A percentile compares a stretch with the other conserved stretches of the same genome.
phyloP scores from a whole-genome alignment of 2,797 vertebrate genomes.

The Psittacula echo region DNA sequence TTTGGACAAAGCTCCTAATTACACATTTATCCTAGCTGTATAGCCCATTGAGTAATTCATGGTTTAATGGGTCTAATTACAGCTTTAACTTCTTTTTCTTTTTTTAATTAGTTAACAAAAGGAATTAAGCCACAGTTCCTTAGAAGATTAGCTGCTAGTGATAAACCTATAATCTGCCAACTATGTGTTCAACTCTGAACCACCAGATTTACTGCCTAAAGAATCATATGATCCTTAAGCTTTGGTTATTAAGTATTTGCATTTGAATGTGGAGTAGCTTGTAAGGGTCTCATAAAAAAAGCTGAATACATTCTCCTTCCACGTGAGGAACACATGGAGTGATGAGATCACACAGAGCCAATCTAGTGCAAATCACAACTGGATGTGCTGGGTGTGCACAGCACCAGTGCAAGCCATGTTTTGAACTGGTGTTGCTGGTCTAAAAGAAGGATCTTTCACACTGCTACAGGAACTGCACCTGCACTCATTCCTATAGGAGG shows the following conservation, averaged over 20 bases:
- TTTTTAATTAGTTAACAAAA: slow-evolving; percentile 63
- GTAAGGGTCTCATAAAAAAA: neutral
- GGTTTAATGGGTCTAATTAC: slow-evolving; percentile 46
- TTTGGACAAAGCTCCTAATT: slow-evolving; percentile 38
- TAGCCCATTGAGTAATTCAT: neutral
- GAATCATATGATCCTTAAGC: slow-evolving; percentile 64
- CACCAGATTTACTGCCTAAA: slow-evolving; percentile 29
- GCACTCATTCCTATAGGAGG: neutral
- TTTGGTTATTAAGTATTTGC: slow-evolving; percentile 24
- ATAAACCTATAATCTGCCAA: slow-evolving; percentile 69
- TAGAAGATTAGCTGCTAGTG: slow-evolving; percentile 37
- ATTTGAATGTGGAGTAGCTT: slow-evolving; percentile 6
- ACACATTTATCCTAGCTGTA: neutral
- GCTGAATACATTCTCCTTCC: neutral
- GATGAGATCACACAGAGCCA: neutral
- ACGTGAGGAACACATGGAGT: neutral
- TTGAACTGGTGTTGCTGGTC: neutral
- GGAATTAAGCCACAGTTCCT: slow-evolving; percentile 46
- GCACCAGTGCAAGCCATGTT: neutral
- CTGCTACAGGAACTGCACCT: neutral
- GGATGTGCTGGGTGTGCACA: neutral
- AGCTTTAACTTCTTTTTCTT: slow-evolving; percentile 12
- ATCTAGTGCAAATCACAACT: neutral
- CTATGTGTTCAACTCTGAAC: slow-evolving; percentile 44
- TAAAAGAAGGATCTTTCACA: neutral